phyloP scores from a whole-genome alignment of 2,888 invertebrate species.

The Orthonychiurus folsomi region DNA sequence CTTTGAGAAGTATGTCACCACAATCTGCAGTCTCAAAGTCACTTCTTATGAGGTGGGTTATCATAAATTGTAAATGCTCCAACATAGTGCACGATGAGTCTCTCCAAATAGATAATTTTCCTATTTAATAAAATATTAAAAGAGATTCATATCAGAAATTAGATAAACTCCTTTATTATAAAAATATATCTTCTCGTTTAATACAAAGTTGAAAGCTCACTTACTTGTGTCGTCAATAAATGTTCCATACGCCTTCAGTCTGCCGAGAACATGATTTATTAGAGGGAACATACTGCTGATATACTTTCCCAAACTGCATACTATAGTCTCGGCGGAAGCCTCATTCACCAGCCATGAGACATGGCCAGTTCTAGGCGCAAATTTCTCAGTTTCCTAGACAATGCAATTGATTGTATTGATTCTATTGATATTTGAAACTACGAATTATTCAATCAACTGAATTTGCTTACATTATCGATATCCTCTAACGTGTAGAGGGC shows the following conservation, averaged over 20 bases:
- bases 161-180: neutral
- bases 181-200: neutral
- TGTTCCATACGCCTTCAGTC: constrained; percentile 15
- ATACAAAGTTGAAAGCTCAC: neutral
- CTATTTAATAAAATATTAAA: neutral
- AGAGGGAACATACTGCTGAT: constrained; percentile 18
- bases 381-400: constrained; percentile 7
- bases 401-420: no score
- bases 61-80: constrained; percentile 19
- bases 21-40: constrained; percentile 23
- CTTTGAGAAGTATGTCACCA: constrained; percentile 23
- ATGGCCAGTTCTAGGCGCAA: no score
- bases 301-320: constrained; percentile 19
- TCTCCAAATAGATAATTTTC: neutral
- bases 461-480: constrained; percentile 22
- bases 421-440: no score
- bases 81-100: constrained; percentile 7
- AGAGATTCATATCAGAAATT: neutral
- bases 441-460: no score
- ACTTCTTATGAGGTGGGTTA: constrained; percentile 19
- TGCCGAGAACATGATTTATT: constrained; percentile 17
- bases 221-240: neutral
- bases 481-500: constrained; percentile 18
- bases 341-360: constrained; percentile 23
- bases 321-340: constrained; percentile 21